Evolutionary conservation across 1,140 invertebrate species (phyloP).

Genomic region (Globodera rostochiensis): DNA sequence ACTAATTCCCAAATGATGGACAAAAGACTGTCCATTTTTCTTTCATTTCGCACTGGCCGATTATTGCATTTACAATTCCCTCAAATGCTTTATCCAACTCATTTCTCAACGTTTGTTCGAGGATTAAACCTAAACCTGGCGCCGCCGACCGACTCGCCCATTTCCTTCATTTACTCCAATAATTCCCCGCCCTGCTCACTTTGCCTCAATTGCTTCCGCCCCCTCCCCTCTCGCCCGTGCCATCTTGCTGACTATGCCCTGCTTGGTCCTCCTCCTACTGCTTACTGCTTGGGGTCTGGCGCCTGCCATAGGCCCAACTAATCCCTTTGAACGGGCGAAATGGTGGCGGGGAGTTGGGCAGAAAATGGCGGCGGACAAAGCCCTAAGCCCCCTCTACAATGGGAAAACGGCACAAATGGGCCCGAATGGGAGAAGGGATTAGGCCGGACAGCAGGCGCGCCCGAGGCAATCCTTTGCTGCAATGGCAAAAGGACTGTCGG

Average conservation of each 20-base stretch:
- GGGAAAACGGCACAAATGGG: constrained; percentile 18
- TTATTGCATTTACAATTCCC: not conserved
- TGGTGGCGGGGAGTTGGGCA: constrained; percentile 4
- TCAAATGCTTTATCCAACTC: not conserved
- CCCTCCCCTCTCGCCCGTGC: not conserved
- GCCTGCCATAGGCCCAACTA: constrained; percentile 2
- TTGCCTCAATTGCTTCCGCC: not conserved
- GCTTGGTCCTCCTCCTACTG: not conserved
- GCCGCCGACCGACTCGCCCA: too few species aligned
- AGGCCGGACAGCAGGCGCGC: constrained; percentile 26
- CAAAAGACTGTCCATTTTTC: not conserved
- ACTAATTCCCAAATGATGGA: not conserved
- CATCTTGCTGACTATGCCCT: not conserved
- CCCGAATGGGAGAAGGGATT: constrained; percentile 20
- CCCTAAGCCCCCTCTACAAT: constrained; percentile 13
- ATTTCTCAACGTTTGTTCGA: not conserved
- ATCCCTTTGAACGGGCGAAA: not conserved
- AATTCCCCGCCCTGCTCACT: not conserved
- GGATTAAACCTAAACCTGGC: not conserved
- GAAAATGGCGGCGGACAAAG: constrained; percentile 16
- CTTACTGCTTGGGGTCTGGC: not conserved
- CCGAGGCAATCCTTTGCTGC: not conserved
- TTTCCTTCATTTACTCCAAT: not conserved
- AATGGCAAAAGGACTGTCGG: not conserved
- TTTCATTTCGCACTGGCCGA: not conserved